Conservation (phyloP, 2,113 vertebrate species). For the Cariama cristata region DNA sequence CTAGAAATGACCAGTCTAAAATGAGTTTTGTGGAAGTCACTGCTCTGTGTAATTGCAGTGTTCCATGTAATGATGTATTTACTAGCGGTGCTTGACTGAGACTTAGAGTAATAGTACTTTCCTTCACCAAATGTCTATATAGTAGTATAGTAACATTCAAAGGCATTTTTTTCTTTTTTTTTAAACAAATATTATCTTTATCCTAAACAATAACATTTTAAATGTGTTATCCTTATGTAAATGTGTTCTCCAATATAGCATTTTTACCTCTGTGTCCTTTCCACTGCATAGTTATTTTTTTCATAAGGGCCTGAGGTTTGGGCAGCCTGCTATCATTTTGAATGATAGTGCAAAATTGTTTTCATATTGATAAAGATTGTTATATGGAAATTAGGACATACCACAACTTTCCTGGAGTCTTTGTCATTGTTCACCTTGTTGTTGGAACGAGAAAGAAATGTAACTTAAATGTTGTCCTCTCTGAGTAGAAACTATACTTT, state of each 20-base stretch:
- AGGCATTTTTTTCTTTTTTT: background rate
- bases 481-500: background rate
- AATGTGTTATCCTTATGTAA: background rate
- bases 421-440: background rate
- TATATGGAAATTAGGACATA: background rate
- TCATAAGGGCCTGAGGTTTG: background rate
- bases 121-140: background rate
- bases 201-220: background rate
- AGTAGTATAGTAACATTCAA: background rate
- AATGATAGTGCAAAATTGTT: background rate
- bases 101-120: background rate
- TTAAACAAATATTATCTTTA: background rate
- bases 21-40: slow-evolving; percentile 38
- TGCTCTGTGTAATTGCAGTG: slow-evolving; percentile 43
- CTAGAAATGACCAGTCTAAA: slow-evolving; percentile 16
- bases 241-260: background rate
- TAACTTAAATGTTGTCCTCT: background rate
- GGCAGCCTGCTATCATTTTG: background rate
- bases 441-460: background rate
- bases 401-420: background rate
- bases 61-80: slow-evolving; percentile 9
- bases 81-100: background rate
- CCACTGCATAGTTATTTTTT: background rate
- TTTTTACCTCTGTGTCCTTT: background rate
- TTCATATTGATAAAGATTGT: background rate